A percentile compares a stretch with the other conserved stretches of the same genome.
Conservation (phyloP, 2,888 invertebrate genomes). For the Drosophila melanosoma region DNA sequence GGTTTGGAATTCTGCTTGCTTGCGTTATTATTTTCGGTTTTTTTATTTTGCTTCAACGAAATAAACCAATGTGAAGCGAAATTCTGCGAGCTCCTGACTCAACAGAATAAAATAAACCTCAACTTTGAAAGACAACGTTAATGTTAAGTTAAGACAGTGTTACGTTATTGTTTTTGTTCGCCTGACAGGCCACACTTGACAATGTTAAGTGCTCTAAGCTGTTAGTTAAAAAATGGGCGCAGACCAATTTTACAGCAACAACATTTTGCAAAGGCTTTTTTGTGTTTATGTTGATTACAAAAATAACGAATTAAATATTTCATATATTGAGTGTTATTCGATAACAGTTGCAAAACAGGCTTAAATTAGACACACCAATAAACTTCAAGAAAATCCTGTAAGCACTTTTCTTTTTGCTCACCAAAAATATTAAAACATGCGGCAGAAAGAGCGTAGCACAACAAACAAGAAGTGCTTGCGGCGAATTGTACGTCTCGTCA, state of each 20-base stretch:
- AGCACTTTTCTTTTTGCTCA: background rate
- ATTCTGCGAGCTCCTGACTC: slow-evolving; percentile 14
- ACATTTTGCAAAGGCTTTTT: background rate
- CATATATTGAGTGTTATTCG: background rate
- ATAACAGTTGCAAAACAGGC: background rate
- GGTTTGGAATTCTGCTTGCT: slow-evolving; percentile 2
- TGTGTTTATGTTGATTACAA: background rate
- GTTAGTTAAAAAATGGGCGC: background rate
- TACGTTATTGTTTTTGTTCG: slow-evolving; percentile 20
- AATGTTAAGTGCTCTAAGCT: background rate
- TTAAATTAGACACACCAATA: background rate
- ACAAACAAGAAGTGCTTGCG: slow-evolving; percentile 38
- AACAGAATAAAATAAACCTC: slow-evolving; percentile 3
- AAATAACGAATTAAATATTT: background rate
- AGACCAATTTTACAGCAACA: background rate
- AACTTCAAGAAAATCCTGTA: background rate
- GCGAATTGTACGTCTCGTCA: slow-evolving; percentile 19
- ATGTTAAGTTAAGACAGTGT: slow-evolving; percentile 22
- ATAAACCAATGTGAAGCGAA: slow-evolving; percentile 9
- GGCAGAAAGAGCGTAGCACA: slow-evolving; percentile 46
- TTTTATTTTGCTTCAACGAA: background rate
- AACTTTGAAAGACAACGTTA: slow-evolving; percentile 43
- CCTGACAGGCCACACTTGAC: slow-evolving; percentile 27
- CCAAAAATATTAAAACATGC: background rate
- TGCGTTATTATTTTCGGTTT: background rate